These are phyloP conservation scores for Oedothorax gibbosus DNA, from an alignment of 1,140 invertebrate genomes.

Conservation along the genomic window DNA sequence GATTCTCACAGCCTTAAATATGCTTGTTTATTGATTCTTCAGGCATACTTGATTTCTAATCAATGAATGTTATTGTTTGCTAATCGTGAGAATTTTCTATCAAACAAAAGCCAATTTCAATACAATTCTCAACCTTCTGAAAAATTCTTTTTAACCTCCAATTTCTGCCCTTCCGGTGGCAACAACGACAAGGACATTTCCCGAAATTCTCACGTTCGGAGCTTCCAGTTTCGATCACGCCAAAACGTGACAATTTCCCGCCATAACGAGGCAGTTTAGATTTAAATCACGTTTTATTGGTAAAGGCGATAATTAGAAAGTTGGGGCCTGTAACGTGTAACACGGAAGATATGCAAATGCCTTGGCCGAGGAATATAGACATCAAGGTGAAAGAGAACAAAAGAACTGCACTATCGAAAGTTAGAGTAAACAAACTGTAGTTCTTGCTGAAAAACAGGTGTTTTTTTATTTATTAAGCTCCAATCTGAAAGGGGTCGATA, in stretches of 20 bases:
- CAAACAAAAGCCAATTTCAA: no score
- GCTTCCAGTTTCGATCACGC: constrained; percentile 38
- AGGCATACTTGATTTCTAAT: background rate
- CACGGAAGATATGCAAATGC: constrained; percentile 28
- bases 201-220: constrained; percentile 36
- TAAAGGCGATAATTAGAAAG: constrained; percentile 54
- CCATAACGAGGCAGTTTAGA: constrained; percentile 46
- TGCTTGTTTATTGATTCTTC: constrained; percentile 2
- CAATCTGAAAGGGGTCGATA: no score
- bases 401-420: constrained; percentile 8
- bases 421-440: background rate
- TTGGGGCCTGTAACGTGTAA: background rate
- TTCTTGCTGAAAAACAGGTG: background rate
- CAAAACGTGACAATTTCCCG: constrained; percentile 33
- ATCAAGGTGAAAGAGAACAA: constrained; percentile 51
- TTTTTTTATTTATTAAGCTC: no score
- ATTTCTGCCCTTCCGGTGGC: background rate
- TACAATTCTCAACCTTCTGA: constrained; percentile 5
- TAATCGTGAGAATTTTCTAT: constrained; percentile 8
- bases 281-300: constrained; percentile 60
- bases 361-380: constrained; percentile 11
- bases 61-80: constrained; percentile 28
- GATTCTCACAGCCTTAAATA: constrained; percentile 3
- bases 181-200: constrained; percentile 42
- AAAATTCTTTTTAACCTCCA: background rate